Base-by-base conservation (phyloP, 2,113 vertebrate genomes). In the Tetrax tetrax region DNA sequence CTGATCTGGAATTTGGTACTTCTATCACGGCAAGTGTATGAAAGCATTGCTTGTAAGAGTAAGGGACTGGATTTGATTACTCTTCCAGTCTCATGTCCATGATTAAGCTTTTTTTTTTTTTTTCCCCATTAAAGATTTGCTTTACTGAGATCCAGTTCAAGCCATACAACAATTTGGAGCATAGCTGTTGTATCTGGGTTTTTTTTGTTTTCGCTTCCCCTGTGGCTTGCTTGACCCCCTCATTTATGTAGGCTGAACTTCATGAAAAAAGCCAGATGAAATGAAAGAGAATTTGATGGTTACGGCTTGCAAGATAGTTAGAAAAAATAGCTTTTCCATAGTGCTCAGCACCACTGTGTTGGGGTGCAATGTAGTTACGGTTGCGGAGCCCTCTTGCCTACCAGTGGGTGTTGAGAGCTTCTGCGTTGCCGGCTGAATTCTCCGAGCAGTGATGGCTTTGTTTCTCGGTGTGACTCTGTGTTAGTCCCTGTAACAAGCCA, bases 401-500 rank as follows among this genome's bases (percentile, higher is more conserved):
- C 43, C 21, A 24, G 15, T 0, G 2, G 37, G 27, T 33, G 28
- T 68, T 66, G 60, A 57, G 59, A 77, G 56, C 5, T 87, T 57
- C 22, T 4, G 4, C 35, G 2, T 47, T 60, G 51, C 37, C 2
- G 4, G n/a, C 54, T 37, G 65, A 86, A 83, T 90, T 87, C 76
- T 90, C 45, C 4, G 35, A 68, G 65, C 45, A 56, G 16, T 82
- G 43, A 71, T 92, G 66, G 31, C 45, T 95, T 72, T 79, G 68
- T 78, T 86, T 90, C 86, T 86, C 1, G 0, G 33, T 78, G 63
- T 87, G 93, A 47, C 35, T 75, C 72, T 63, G 51, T 35, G 22
- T 92, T 89, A 88, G 60, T 77, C 63, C 37, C 51, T 75, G 28
- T 90, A 71, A 89, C 51, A 84, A 93, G 56, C 60, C 38, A 64